Evolutionary conservation across 2,888 invertebrate genomes (phyloP), one percentile per base, ranked within the genome.

Genomic region (Drosophila mercatorum): DNA sequence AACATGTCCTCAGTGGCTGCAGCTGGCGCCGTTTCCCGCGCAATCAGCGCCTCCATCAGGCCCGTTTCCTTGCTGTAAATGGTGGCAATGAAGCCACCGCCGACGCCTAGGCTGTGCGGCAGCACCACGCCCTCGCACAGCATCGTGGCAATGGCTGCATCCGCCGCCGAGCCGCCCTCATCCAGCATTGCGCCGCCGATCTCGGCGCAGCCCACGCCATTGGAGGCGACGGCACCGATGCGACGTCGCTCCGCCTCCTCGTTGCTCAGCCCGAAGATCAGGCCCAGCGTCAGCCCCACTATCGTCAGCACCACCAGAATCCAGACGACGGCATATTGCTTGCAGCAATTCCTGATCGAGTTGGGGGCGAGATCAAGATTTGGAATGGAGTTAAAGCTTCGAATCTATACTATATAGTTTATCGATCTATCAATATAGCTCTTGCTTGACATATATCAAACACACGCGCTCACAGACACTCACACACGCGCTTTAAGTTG

Each of bases 61-160:
- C 94, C 93, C 2, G 93, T 94, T 46, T 92, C 83, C 69, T 95
- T 95, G 84, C 95, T 95, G 94, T 97, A 98, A 62, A 97, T 94
- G 5, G 97, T 97, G 93, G 97, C 96, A 38, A 98, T 93, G 92
- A 98, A 98, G 36, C 98, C 98, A 47, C 98, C 98, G 12, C 98
- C 98, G 1, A 98, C 93, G 0, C 98, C 98, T 95, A 96, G 95
- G 82, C 96, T 95, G 92, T 98, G 97, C 4, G 97, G 95, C 91
- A 97, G 95, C 2, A 96, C 95, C 4, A 97, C 94, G 0, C 98
- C 98, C 91, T 97, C 96, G 92, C 98, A 98, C 83, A 98, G 95
- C 72, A 97, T 92, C 0, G 97, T 95, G 0, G 97, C 97, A 83
- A 98, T 96, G 0, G 97, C 96, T 0, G 97, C 97, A 91, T 98